Conservation (phyloP, 2,113 vertebrate species). For the Paradoxurus hermaphroditus region DNA sequence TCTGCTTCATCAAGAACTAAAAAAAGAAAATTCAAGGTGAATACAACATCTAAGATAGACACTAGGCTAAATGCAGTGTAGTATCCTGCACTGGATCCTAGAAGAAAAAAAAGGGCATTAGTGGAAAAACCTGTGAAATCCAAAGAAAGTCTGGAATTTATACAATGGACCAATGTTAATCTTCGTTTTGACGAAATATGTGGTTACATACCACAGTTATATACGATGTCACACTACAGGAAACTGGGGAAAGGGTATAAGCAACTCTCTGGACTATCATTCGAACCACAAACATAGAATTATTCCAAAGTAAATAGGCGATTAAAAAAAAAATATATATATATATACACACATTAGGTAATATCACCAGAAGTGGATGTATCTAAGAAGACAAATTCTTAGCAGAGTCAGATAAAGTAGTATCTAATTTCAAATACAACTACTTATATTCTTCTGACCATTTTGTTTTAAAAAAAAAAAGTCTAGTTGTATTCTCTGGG, state of each 20-base stretch:
- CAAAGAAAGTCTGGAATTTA: not conserved
- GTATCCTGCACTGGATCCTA: not conserved
- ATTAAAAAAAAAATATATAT: constrained; percentile 11
- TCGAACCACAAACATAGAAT: not conserved
- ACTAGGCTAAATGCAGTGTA: not conserved
- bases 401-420: not conserved
- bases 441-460: not conserved
- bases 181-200: not conserved
- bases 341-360: not conserved
- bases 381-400: not conserved
- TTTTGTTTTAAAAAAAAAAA: not conserved
- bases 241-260: not conserved
- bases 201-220: not conserved
- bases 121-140: not conserved
- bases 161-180: not conserved
- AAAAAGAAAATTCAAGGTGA: constrained; percentile 60
- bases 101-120: not conserved
- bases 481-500: not conserved
- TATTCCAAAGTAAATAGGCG: not conserved
- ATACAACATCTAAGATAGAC: constrained; percentile 27
- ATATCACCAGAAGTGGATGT: not conserved
- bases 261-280: not conserved
- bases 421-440: not conserved
- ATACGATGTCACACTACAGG: not conserved
- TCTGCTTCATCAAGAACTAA: constrained; percentile 97